These are phyloP conservation scores for Prionailurus bengalensis DNA, from an alignment of 2,113 vertebrate species.

Conservation along the genomic window DNA sequence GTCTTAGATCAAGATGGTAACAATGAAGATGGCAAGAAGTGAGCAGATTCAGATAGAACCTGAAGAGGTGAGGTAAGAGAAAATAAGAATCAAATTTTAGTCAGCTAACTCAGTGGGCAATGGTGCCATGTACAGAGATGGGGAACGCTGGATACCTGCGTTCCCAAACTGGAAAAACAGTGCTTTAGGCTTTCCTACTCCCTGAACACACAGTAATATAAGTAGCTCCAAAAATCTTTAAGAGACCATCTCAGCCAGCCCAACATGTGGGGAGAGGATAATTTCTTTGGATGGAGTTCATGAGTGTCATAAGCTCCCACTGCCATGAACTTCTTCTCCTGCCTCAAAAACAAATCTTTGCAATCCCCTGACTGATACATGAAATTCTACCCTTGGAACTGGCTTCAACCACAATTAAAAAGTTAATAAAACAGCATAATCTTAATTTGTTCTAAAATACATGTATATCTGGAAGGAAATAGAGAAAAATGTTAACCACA, in stretches of 20 bases:
- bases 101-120: background rate
- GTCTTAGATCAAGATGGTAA: background rate
- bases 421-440: constrained; percentile 12
- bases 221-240: background rate
- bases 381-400: background rate
- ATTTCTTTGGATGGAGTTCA: background rate
- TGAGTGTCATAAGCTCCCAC: background rate
- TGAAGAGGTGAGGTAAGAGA: background rate
- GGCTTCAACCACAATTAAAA: constrained; percentile 8
- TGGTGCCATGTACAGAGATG: background rate
- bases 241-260: background rate
- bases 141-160: background rate
- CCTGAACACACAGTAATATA: background rate
- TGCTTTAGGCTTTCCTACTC: background rate
- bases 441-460: background rate
- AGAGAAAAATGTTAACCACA: constrained; percentile 26
- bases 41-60: background rate
- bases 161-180: background rate
- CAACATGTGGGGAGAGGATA: background rate
- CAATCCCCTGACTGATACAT: background rate
- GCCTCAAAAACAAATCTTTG: background rate
- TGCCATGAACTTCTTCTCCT: background rate
- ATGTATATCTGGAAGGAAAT: constrained; percentile 7
- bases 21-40: background rate
- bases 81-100: background rate